A percentile compares a stretch with the other conserved stretches of the same genome.
phyloP scores from a whole-genome alignment of 2,888 invertebrate genomes.

The Heteromyza rotundicornis region DNA sequence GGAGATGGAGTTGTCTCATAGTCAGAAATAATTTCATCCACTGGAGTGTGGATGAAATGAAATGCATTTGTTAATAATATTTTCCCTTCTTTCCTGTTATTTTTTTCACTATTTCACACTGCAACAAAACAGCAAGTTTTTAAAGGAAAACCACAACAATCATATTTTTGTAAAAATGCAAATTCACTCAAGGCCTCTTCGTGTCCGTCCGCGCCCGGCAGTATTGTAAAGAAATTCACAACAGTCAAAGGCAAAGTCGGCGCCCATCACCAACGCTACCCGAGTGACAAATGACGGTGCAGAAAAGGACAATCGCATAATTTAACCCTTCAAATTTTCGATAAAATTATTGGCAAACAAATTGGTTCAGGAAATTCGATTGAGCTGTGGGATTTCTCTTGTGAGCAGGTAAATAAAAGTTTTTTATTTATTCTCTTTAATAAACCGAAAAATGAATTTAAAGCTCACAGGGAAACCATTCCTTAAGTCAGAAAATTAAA shows the following conservation, averaged over 20 bases:
- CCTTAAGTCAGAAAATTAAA: too few relatives aligned
- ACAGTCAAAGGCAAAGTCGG: background rate
- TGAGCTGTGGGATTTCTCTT: conserved; percentile 53
- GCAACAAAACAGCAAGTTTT: too few relatives aligned
- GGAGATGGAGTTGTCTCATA: too few relatives aligned
- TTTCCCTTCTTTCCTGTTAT: too few relatives aligned
- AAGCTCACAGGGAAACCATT: too few relatives aligned
- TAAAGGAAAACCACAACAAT: conserved; percentile 45
- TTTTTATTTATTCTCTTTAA: background rate
- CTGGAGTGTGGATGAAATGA: too few relatives aligned
- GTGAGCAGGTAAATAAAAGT: conserved; percentile 40
- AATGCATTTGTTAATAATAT: too few relatives aligned
- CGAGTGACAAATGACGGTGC: conserved; percentile 21
- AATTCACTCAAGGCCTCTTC: conserved; percentile 31
- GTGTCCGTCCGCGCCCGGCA: too few relatives aligned
- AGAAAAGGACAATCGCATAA: conserved; percentile 33
- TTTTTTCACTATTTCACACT: too few relatives aligned
- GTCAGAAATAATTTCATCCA: too few relatives aligned
- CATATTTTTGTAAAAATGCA: conserved; percentile 45
- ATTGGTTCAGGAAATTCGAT: conserved; percentile 54
- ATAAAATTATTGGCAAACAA: conserved; percentile 58
- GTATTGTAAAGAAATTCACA: too few relatives aligned
- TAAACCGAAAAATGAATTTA: background rate
- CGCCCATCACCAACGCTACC: conserved; percentile 13
- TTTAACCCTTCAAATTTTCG: conserved; percentile 33